A percentile compares a stretch with the other conserved stretches of the same genome.
Evolutionary conservation across 2,797 vertebrate genomes (phyloP).

Genomic region (Thaleichthys pacificus): DNA sequence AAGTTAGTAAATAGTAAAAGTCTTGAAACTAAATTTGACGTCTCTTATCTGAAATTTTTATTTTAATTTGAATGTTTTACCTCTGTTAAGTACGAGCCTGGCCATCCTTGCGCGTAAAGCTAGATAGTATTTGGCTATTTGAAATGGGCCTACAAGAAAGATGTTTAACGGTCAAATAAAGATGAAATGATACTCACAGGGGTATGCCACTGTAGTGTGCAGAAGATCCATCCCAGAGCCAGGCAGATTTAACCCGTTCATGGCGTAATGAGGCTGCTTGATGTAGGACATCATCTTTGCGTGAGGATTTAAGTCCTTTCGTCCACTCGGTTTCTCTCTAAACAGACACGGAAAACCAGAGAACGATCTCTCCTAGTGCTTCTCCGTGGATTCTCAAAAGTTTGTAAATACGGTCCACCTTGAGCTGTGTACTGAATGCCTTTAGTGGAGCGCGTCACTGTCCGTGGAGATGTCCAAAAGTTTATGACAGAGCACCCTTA

Average conservation of each 20-base stretch:
- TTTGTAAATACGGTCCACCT: background rate
- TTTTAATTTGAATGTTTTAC: too few species aligned
- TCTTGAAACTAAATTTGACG: too few species aligned
- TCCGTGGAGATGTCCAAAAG: background rate
- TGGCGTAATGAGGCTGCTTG: conserved; percentile 88
- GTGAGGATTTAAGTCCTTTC: conserved; percentile 57
- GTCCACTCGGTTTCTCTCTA: conserved; percentile 39
- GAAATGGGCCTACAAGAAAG: background rate
- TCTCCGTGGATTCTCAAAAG: background rate
- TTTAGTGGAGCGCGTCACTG: background rate
- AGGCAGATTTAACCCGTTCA: conserved; percentile 84
- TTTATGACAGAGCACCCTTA: background rate
- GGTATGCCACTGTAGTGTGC: conserved; percentile 84
- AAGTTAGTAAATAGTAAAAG: too few species aligned
- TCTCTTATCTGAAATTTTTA: too few species aligned
- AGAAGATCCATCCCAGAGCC: conserved; percentile 85
- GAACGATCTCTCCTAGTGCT: conserved; percentile 30
- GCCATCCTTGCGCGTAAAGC: background rate
- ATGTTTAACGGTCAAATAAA: background rate
- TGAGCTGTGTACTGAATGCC: background rate
- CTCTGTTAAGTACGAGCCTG: background rate
- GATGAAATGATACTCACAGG: conserved; percentile 75
- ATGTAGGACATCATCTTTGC: conserved; percentile 90
- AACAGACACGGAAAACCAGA: conserved; percentile 45
- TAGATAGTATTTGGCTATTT: background rate